phyloP scores from a whole-genome alignment of 53 echinoderm and acorn worm species.

The Apostichopus leukothele region DNA sequence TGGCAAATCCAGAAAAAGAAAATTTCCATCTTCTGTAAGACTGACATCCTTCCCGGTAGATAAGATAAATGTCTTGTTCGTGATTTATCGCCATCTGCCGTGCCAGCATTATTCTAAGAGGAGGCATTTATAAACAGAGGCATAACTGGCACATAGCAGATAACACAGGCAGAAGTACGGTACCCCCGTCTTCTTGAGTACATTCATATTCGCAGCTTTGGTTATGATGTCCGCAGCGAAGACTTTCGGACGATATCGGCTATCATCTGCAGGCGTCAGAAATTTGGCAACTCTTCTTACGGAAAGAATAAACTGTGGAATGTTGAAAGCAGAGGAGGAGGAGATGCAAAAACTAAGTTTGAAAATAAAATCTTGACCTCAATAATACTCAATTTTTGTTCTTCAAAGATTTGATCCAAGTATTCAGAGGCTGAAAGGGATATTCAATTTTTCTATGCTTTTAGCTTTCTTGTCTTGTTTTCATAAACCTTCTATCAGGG shows the following conservation, averaged over 20 bases:
- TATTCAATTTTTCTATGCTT: constrained; percentile 37
- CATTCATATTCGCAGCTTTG: constrained; percentile 47
- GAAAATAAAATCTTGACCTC: constrained; percentile 46
- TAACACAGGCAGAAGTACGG: constrained; percentile 36
- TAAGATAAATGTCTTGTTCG: constrained; percentile 43
- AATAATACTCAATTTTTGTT: constrained; percentile 42
- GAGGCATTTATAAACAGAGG: constrained; percentile 46
- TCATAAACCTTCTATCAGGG: constrained; percentile 32
- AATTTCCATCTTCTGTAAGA: constrained; percentile 29
- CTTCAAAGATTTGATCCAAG: constrained; percentile 41
- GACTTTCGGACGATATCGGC: constrained; percentile 44
- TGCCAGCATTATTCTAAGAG: constrained; percentile 47
- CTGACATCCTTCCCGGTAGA: constrained; percentile 44
- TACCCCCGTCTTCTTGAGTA: constrained; percentile 45
- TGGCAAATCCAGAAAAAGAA: constrained; percentile 32
- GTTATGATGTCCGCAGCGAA: constrained; percentile 36
- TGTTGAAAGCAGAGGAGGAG: background rate
- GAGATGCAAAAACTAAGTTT: constrained; percentile 26
- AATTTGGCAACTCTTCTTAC: constrained; percentile 26
- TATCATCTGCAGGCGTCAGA: constrained; percentile 46
- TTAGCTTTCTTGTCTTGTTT: constrained; percentile 44
- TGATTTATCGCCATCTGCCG: constrained; percentile 43
- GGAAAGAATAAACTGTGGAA: constrained; percentile 44
- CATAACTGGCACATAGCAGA: constrained; percentile 45
- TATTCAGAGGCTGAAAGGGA: constrained; percentile 39